A percentile compares a stretch with the other conserved stretches of the same genome.
Conservation (phyloP, 2,888 invertebrate genomes). For the Cryptocheilus praepositus region DNA sequence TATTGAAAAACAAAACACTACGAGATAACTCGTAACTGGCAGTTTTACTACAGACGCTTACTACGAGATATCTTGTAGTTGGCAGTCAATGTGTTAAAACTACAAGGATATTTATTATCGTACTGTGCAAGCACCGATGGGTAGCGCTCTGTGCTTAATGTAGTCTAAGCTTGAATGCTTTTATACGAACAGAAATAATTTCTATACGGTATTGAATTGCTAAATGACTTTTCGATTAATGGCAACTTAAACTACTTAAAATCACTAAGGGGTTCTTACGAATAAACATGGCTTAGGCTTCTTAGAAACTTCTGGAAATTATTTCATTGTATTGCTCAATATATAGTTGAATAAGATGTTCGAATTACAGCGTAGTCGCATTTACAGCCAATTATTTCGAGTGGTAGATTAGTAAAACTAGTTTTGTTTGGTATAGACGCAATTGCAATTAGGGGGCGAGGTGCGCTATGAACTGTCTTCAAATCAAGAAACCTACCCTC, state of each 20-base stretch:
- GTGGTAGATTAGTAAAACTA: conserved; percentile 61
- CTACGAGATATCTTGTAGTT: too few relatives aligned
- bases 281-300: too few relatives aligned
- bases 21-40: too few relatives aligned
- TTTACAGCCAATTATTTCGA: conserved; percentile 4
- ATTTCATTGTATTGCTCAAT: too few relatives aligned
- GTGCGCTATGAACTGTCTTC: conserved; percentile 72
- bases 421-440: conserved; percentile 72
- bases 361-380: too few relatives aligned
- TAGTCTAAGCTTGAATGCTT: neutral
- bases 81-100: too few relatives aligned
- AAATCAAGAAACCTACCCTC: conserved; percentile 71
- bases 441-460: conserved; percentile 72
- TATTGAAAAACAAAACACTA: too few relatives aligned
- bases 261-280: too few relatives aligned
- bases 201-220: conserved; percentile 27
- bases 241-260: too few relatives aligned
- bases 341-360: too few relatives aligned
- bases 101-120: neutral
- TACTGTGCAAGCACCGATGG: neutral
- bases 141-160: neutral
- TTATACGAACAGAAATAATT: neutral
- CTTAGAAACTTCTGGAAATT: too few relatives aligned
- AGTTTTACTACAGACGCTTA: too few relatives aligned
- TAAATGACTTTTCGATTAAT: neutral